Base-by-base conservation (phyloP, 2,888 invertebrate species). In the Ametastegia equiseti region DNA sequence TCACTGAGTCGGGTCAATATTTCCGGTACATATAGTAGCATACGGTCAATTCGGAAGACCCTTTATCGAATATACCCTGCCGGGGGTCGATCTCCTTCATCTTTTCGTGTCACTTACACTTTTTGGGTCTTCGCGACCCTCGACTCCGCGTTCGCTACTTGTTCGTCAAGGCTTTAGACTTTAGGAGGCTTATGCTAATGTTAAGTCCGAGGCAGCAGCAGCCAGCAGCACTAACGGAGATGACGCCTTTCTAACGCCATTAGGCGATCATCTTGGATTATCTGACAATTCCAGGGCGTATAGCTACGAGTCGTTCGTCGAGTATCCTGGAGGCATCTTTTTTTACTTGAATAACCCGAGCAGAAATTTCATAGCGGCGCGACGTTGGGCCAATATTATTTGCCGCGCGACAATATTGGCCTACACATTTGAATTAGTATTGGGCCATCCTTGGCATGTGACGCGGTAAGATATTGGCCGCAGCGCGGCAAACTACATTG, bases 191-290 rank as follows among this genome's bases (percentile, higher is more conserved):
- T 91, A 91, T 91, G 91, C 88, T 91, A 91, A 91, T 91, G 85
- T 89, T 86, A 88, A 89, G 78, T 78, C 78, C 75, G 19, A 75
- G 57, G 60, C 30, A 60, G 88, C 86, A 88, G 87, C n/a, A n/a
- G n/a, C n/a, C n/a, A n/a, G n/a, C n/a, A n/a, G n/a, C n/a, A n/a
- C n/a, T n/a, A n/a, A n/a, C 84, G 86, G 87, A 87, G 88, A 88
- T 90, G 90, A 91, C 91, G 91, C 90, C 89, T 90, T 89, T 89
- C 89, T 90, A 91, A 91, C 91, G 90, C 91, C 91, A 91, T 91
- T 91, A 91, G 89, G 88, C 90, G 91, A 91, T 91, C 90, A 91
- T 91, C 91, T 89, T 85, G 90, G 91, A 91, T 91, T 89, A 91
- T 90, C 91, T 89, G 85, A 86, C 89, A 88, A 89, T 89, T 88